Conservation (phyloP, 2,113 vertebrate species). For the Amphilophus citrinellus region DNA sequence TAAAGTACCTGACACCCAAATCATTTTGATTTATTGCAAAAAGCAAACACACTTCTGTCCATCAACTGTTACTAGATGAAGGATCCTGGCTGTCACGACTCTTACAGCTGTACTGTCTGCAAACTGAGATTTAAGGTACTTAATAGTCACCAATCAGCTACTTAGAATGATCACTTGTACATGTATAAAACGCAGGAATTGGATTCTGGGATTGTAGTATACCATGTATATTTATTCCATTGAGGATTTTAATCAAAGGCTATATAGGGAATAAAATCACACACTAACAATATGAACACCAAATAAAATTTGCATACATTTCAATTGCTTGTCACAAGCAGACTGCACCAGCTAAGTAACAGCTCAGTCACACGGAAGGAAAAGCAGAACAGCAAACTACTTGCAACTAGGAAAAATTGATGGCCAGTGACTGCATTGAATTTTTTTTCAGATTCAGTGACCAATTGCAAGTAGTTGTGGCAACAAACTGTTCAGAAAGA, state of each 20-base stretch:
- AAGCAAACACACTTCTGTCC: background rate
- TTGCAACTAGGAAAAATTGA: too few relatives aligned
- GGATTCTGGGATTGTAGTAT: background rate
- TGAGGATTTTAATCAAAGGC: background rate
- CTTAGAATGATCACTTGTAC: background rate
- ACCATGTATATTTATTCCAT: background rate
- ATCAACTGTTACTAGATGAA: background rate
- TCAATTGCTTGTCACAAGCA: background rate
- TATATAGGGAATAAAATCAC: background rate
- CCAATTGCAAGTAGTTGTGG: too few relatives aligned
- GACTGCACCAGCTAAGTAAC: accelerated
- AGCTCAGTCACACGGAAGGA: background rate
- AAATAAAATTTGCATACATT: background rate
- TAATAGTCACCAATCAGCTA: background rate
- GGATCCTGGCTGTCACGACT: background rate
- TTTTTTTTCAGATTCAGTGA: too few relatives aligned
- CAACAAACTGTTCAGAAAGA: too few relatives aligned
- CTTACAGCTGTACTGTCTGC: background rate
- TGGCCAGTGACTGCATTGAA: too few relatives aligned
- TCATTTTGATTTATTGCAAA: background rate
- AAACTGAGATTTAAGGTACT: background rate
- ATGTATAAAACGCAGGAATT: background rate
- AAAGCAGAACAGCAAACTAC: background rate
- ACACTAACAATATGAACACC: background rate
- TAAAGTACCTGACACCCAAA: background rate